Evolutionary conservation across 2,797 vertebrate genomes (phyloP), one percentile per base, ranked within the genome.

Genomic region (Darevskia nairensis): DNA sequence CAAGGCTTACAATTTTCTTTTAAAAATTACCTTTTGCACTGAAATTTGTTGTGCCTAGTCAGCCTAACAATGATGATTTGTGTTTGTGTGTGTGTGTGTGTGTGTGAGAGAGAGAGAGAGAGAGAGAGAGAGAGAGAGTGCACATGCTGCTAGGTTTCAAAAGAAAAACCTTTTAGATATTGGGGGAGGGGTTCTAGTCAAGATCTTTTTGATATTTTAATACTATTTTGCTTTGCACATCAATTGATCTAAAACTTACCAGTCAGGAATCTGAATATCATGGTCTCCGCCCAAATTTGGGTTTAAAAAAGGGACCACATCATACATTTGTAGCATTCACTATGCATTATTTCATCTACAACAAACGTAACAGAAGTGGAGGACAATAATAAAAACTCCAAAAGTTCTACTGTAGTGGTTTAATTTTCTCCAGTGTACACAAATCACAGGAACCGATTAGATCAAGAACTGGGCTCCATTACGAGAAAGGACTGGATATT

Each of bases 1-100:
- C 78, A 77, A 85, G 71, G 71, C 44, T 88, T 81, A 87, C 82
- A 68, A 76, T 77, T 90, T 88, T 85, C 39, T 81, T 85, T 81
- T 81, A 81, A 84, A 90, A 88, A 88, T 88, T 88, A 68, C 86
- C 29, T 84, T 90, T 90, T 69, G 77, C 71, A 46, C 72, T 85
- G 82, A 87, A 88, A 82, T 90, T 81, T 77, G 82, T 88, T 90
- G 82, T 82, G 86, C 82, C 79, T 88, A 35, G 72, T 88, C 86
- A 88, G 78, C 78, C 86, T 85, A 81, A 61, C 64, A 76, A 87
- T 85, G 64, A 15, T 46, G 64, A 15, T 46, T n/a, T 32, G 32
- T 77, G 23, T 82, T 1, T n/a, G 4, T 27, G 29, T 11, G 41
- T n/a, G 32, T 35, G 17, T 29, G 78, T 6, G 32, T 21, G 4